Base-by-base conservation (phyloP, 2,113 vertebrate species). In the Rhagologus leucostigma region DNA sequence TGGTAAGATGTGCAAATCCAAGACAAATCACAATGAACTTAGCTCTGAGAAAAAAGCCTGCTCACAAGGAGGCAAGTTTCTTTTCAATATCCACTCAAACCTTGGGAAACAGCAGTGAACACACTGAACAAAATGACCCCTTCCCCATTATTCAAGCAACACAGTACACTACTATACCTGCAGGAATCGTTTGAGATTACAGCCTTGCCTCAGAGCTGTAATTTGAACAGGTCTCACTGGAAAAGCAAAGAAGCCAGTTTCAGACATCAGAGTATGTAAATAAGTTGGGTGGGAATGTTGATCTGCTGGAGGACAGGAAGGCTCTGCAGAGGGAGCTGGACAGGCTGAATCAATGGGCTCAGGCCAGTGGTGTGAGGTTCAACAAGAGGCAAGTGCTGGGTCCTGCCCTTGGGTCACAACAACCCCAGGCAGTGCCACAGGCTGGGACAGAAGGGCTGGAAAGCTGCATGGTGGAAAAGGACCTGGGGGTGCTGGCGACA, bases 351-450 rank as follows among this genome's bases (percentile, higher is more conserved):
- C 1, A 0, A 52, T 24, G 52, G 33, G 27, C 27, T 46, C 9
- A 65, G 18, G 37, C 39, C 53, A 18, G 0, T 26, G 20, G 9
- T 7, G 12, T 8, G 39, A 75, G 24, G 33, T 26, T 75, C n/a
- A 60, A 16, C 33, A 14, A 60, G 22, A 18, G 23, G 4, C 3
- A 1, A 52, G 27, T 7, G 15, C 33, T 1, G 1, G 0, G 10
- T 26, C 20, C 39, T 67, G 39, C 0, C 0, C 44, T 33, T 59
- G 19, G 19, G 6, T 89, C 53, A 60, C 52, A 67, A 8, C 6
- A 82, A 1, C 15, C 27, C 44, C 49, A 56, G 49, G 50, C 57
- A 80, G 56, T 0, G 9, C 17, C 59, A 80, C 41, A 39, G 62
- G 11, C 53, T 67, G 33, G 53, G 16, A 0, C 13, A 82, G 60